phyloP scores from a whole-genome alignment of 53 echinoderm and acorn worm genomes.

The Henricia sp. region DNA sequence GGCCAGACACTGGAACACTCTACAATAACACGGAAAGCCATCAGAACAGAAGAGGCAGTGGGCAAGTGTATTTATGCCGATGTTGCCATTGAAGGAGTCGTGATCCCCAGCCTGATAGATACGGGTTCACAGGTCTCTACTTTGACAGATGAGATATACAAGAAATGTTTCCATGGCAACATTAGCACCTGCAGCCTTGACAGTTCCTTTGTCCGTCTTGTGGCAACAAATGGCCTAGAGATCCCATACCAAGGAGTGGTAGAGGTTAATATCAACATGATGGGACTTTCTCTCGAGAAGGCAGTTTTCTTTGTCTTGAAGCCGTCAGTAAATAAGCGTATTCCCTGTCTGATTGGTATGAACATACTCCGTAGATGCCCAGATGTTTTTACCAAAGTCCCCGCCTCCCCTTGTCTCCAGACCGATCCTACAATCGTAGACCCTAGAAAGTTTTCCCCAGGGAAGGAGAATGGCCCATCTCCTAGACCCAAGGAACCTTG shows the following conservation, averaged over 20 bases:
- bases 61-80: too few relatives aligned
- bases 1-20: too few relatives aligned
- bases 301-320: slow-evolving; percentile 19
- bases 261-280: slow-evolving; percentile 7
- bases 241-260: slow-evolving; percentile 49
- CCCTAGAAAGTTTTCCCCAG: too few relatives aligned
- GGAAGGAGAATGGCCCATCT: not conserved
- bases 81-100: slow-evolving; percentile 6
- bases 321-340: not conserved
- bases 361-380: slow-evolving; percentile 5
- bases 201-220: slow-evolving; percentile 17
- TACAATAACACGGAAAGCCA: too few relatives aligned
- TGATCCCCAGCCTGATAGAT: slow-evolving; percentile 12
- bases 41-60: too few relatives aligned
- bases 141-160: not conserved
- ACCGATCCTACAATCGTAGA: not conserved
- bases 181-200: not conserved
- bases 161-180: not conserved
- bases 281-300: not conserved
- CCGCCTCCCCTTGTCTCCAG: not conserved
- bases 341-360: slow-evolving; percentile 33
- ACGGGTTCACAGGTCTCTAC: slow-evolving; percentile 25
- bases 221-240: slow-evolving; percentile 37
- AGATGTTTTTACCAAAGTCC: not conserved
- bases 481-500: not conserved